Evolutionary conservation across 2,113 vertebrate genomes (phyloP).

Genomic region (Cyprinodon variegatus): DNA sequence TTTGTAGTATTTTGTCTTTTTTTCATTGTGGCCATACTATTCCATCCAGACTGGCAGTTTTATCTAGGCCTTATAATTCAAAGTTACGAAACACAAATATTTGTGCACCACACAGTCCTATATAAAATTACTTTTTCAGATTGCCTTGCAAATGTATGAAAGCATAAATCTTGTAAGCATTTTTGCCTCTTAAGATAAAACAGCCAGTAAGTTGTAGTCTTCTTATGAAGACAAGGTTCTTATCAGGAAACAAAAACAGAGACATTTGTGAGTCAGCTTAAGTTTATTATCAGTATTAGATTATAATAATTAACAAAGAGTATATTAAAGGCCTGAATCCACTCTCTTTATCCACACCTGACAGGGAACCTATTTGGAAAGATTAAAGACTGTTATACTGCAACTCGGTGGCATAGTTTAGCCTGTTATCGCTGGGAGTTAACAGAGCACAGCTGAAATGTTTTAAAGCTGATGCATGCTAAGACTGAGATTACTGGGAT

Average conservation of each 20-base stretch:
- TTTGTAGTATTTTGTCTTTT: no score
- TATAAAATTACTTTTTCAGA: no score
- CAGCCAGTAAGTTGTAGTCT: constrained; percentile 18
- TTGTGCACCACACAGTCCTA: no score
- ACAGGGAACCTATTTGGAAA: constrained; percentile 38
- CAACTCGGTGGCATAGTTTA: constrained; percentile 29
- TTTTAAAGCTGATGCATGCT: constrained; percentile 1
- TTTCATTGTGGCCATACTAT: no score
- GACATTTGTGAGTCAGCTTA: constrained; percentile 32
- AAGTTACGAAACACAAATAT: no score
- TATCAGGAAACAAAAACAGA: constrained; percentile 12
- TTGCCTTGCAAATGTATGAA: no score
- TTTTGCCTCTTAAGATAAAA: constrained; percentile 32
- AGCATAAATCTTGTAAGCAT: no score
- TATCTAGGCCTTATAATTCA: no score
- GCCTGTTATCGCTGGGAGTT: constrained; percentile 25
- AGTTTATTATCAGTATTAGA: constrained; percentile 54
- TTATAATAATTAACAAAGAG: constrained; percentile 33
- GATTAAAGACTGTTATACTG: constrained; percentile 24
- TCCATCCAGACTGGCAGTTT: no score
- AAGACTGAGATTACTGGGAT: constrained; percentile 8
- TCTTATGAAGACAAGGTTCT: not conserved
- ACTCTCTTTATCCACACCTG: constrained; percentile 10
- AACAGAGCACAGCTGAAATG: constrained; percentile 5
- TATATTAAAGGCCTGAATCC: not conserved